Evolutionary conservation across 2,888 invertebrate genomes (phyloP).

Genomic region (Physocephala rufipes): DNA sequence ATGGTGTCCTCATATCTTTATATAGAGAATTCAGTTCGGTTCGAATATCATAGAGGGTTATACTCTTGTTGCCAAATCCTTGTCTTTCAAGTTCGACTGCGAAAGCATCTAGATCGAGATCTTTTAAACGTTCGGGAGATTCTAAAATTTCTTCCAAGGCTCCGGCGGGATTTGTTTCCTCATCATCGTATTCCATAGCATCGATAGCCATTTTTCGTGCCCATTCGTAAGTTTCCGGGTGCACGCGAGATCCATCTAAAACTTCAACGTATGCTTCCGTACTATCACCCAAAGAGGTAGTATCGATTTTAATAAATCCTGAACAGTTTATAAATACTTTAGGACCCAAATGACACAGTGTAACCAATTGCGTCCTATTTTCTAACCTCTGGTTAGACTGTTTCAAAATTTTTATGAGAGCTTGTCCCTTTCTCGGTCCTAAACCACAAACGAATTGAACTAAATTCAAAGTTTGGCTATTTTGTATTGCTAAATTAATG

Average conservation of each 20-base stretch:
- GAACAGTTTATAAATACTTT: constrained; percentile 99
- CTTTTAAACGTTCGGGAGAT: constrained; percentile 91
- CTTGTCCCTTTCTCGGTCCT: constrained; percentile 93
- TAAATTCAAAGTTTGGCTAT: constrained; percentile 85
- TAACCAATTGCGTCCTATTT: constrained; percentile 94
- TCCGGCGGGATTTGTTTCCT: constrained; percentile 94
- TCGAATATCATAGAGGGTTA: constrained; percentile 96
- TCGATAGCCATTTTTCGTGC: constrained; percentile 99
- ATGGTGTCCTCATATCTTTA: constrained; percentile 85
- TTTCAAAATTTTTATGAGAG: constrained; percentile 84
- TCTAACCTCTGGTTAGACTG: constrained; percentile 92
- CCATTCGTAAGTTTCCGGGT: constrained; percentile 99
- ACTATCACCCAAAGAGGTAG: constrained; percentile 91
- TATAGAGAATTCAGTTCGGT: constrained; percentile 94
- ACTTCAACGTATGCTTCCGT: constrained; percentile 96
- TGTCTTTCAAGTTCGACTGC: constrained; percentile 96
- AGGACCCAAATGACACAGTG: constrained; percentile 96
- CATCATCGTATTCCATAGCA: constrained; percentile 97
- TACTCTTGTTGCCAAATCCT: constrained; percentile 88
- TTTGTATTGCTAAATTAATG: constrained; percentile 90
- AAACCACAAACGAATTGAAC: constrained; percentile 97
- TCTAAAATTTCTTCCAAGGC: constrained; percentile 97
- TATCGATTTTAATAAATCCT: constrained; percentile 98
- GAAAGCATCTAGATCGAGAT: constrained; percentile 97
- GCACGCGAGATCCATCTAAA: constrained; percentile 95